Conservation (phyloP, 2,888 invertebrate species). For the Dichetophora obliterata region DNA sequence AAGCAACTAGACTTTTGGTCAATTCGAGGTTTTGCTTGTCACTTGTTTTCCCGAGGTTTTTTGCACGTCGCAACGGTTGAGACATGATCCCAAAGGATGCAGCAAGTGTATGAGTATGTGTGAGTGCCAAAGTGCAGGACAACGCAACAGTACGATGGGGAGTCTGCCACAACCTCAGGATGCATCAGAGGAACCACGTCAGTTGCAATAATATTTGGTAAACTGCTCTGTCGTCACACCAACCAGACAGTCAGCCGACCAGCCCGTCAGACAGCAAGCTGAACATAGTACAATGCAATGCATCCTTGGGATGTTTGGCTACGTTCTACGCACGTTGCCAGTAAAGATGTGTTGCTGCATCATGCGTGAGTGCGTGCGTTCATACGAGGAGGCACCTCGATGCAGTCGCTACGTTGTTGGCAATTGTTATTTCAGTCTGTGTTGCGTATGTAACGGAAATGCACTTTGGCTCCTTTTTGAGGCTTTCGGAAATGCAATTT, state of each 20-base stretch:
- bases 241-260: background rate
- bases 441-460: constrained; percentile 17
- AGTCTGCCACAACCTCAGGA: constrained; percentile 16
- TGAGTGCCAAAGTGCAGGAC: background rate
- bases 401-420: background rate
- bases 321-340: background rate
- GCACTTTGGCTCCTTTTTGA: constrained; percentile 23
- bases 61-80: constrained; percentile 17
- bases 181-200: constrained; percentile 42
- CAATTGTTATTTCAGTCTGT: background rate
- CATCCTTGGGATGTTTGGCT: constrained; percentile 36
- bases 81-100: constrained; percentile 16
- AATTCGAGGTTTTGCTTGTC: constrained; percentile 68
- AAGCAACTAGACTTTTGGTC: constrained; percentile 64
- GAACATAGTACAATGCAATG: constrained; percentile 22
- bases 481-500: constrained; percentile 45
- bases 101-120: background rate
- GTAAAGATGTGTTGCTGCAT: constrained; percentile 4
- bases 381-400: background rate
- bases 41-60: constrained; percentile 51
- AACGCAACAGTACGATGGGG: background rate
- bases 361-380: constrained; percentile 12
- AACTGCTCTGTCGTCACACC: constrained; percentile 19
- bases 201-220: constrained; percentile 46
- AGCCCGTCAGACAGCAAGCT: background rate